Evolutionary conservation across 2,113 vertebrate genomes (phyloP), one percentile per base, ranked within the genome.

Genomic region (Petromus typicus): DNA sequence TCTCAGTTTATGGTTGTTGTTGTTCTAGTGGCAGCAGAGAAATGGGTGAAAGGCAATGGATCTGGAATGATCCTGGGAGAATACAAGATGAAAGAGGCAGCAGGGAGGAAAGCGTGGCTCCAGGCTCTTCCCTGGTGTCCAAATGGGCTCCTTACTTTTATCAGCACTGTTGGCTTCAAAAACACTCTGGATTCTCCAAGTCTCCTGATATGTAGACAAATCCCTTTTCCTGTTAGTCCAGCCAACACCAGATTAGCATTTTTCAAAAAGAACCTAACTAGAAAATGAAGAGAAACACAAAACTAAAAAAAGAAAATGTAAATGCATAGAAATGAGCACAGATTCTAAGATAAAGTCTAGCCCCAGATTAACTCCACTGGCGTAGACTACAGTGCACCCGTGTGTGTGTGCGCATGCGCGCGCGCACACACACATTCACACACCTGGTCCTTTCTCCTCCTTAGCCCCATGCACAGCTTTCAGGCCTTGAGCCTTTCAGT

Each of bases 181-280:
- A 97, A 97, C 73, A 89, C 94, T 82, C 71, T 97, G 86, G 82
- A 57, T 94, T 97, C 79, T 97, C 95, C 93, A 96, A 96, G 61
- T 96, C 93, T 91, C 83, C 95, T 97, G 97, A 96, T 94, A 97
- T 69, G 45, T 94, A 97, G 95, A 94, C 93, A 96, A 95, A 97
- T 97, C 37, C 95, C 75, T 97, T 97, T 97, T 97, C 93, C 92
- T 97, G 91, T 97, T 97, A 97, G 96, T 97, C 95, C 16, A 95
- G 94, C 94, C 84, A 97, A 96, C 66, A 96, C 90, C 56, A 96
- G 92, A 97, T 96, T 95, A 95, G 90, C 96, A 97, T 94, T 96
- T 96, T 95, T 94, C 93, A 93, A 97, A 96, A 97, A 97, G 76
- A 94, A 87, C 80, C 92, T 92, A 87, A 95, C 95, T 95, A 96